phyloP scores from a whole-genome alignment of 2,888 invertebrate species.

The Phragmatobia fuliginosa region DNA sequence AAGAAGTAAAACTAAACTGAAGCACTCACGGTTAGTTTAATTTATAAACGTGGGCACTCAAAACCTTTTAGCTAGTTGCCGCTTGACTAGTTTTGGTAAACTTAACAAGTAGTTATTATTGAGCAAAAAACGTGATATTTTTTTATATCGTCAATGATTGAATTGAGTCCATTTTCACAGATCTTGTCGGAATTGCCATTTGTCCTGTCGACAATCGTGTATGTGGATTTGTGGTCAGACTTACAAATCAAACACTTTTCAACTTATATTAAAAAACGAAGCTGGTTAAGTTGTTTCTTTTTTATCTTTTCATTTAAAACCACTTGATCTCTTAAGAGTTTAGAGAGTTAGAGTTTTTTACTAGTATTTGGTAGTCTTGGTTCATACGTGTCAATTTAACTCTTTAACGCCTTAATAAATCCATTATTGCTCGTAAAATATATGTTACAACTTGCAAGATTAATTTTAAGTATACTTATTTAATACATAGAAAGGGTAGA shows the following conservation, averaged over 20 bases:
- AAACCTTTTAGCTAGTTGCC: not conserved
- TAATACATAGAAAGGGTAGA: not conserved
- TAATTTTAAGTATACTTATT: not conserved
- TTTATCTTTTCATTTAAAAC: not conserved
- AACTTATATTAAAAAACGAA: too few species aligned
- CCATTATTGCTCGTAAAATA: not conserved
- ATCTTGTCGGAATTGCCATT: not conserved
- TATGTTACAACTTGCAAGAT: not conserved
- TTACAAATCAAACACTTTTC: not conserved
- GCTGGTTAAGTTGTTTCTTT: not conserved
- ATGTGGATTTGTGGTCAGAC: not conserved
- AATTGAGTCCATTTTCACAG: not conserved
- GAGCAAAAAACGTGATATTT: not conserved
- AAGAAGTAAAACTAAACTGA: conserved; percentile 34
- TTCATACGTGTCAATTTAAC: not conserved
- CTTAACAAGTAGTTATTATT: not conserved
- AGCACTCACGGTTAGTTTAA: conserved; percentile 6
- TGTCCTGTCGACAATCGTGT: not conserved
- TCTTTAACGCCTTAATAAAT: not conserved
- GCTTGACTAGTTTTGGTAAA: not conserved
- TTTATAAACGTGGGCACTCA: not conserved
- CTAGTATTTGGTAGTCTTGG: too few species aligned
- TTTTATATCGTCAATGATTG: not conserved
- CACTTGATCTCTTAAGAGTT: too few species aligned
- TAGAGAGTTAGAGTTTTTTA: too few species aligned